Evolutionary conservation across 1,140 invertebrate species (phyloP).

Genomic region (Manduca sexta): DNA sequence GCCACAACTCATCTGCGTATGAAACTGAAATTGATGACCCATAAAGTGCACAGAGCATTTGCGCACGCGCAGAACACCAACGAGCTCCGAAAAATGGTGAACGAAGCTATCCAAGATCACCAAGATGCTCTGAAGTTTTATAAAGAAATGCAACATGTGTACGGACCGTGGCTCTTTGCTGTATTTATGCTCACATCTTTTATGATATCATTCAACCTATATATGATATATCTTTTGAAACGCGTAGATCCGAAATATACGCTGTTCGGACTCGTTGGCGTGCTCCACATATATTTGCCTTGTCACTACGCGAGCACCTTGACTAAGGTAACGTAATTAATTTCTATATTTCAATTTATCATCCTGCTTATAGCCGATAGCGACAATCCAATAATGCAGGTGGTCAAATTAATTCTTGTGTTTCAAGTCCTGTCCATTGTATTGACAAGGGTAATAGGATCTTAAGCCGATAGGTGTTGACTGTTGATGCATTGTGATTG

Average conservation of each 20-base stretch:
- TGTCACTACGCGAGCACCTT: slow-evolving; percentile 45
- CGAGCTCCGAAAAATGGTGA: slow-evolving; percentile 29
- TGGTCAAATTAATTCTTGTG: background rate
- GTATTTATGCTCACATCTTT: slow-evolving; percentile 42
- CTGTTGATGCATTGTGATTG: background rate
- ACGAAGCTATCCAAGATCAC: slow-evolving; percentile 36
- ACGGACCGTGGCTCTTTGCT: slow-evolving; percentile 44
- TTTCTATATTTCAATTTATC: slow-evolving; percentile 5
- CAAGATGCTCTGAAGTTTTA: slow-evolving; percentile 40
- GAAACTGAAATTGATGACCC: slow-evolving; percentile 41
- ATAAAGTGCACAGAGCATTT: slow-evolving; percentile 40
- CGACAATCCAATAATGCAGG: slow-evolving; percentile 4
- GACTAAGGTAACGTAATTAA: slow-evolving; percentile 34
- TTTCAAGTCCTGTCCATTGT: background rate
- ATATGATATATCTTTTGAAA: slow-evolving; percentile 34
- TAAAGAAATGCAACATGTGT: slow-evolving; percentile 37
- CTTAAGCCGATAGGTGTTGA: background rate
- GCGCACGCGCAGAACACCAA: slow-evolving; percentile 22
- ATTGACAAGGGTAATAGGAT: background rate
- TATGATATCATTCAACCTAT: slow-evolving; percentile 42
- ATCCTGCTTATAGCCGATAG: background rate
- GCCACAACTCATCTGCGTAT: slow-evolving; percentile 42
- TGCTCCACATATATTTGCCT: slow-evolving; percentile 46
- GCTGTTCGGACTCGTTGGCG: slow-evolving; percentile 35
- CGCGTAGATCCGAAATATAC: slow-evolving; percentile 39